These are phyloP conservation scores for Fulmarus glacialis DNA, from an alignment of 2,113 vertebrate species.

Conservation along the genomic window DNA sequence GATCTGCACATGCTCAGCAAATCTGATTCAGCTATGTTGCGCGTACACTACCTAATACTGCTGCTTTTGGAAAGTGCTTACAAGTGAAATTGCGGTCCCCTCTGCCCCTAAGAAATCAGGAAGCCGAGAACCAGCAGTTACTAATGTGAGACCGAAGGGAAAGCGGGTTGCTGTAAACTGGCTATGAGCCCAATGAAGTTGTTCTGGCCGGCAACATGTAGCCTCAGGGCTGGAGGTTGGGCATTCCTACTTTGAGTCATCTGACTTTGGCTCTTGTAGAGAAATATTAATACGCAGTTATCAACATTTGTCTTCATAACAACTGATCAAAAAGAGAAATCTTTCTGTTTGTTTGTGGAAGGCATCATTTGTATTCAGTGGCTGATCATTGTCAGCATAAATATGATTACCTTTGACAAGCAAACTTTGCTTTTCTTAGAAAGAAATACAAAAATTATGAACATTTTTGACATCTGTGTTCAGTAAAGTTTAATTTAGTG, in stretches of 20 bases:
- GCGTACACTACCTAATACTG: accelerated
- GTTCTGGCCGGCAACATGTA: background rate
- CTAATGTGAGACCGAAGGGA: background rate
- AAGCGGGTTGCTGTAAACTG: background rate
- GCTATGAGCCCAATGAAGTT: background rate
- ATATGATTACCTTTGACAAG: background rate
- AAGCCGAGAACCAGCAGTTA: background rate
- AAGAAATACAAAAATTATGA: background rate
- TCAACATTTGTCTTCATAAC: background rate
- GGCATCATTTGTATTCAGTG: background rate
- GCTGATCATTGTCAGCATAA: background rate
- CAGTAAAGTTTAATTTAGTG: background rate
- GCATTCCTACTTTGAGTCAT: background rate
- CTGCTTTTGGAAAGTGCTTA: background rate
- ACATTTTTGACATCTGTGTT: background rate
- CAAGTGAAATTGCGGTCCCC: accelerated
- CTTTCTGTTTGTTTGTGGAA: background rate
- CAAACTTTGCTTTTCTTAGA: background rate
- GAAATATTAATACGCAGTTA: background rate
- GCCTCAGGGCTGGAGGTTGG: background rate
- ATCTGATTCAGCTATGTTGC: background rate
- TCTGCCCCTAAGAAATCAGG: background rate
- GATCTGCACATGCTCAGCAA: background rate
- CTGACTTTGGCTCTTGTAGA: background rate
- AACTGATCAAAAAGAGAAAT: background rate